phyloP scores from a whole-genome alignment of 2,797 vertebrate genomes.

The Bufotes viridis region DNA sequence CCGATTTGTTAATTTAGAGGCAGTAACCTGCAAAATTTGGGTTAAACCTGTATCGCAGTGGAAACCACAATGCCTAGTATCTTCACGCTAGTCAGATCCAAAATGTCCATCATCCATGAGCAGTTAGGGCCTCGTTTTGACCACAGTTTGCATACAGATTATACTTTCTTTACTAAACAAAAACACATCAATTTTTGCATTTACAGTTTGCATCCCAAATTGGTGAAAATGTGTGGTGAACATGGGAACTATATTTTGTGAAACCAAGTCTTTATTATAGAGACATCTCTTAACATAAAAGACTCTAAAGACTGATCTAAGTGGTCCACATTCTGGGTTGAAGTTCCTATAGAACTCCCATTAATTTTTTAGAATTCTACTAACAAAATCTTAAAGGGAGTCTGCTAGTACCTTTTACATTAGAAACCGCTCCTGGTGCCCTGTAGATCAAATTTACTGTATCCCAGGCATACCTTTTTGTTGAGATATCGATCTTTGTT shows the following conservation, averaged over 20 bases:
- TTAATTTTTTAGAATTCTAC: neutral
- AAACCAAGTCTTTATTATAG: neutral
- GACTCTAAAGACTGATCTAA: neutral
- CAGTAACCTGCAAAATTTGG: neutral
- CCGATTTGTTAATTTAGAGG: neutral
- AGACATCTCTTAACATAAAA: neutral
- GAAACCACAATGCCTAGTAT: slow-evolving; percentile 1
- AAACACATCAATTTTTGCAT: neutral
- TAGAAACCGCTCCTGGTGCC: no score
- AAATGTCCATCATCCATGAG: neutral
- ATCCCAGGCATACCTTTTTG: no score
- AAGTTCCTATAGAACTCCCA: neutral
- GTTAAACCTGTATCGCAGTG: neutral
- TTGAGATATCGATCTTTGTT: no score
- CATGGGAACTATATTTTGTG: neutral
- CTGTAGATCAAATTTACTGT: no score
- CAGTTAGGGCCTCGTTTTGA: neutral
- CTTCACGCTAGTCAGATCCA: neutral
- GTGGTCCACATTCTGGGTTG: neutral
- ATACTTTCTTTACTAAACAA: slow-evolving; percentile 15
- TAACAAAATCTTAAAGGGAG: no score
- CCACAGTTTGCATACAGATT: slow-evolving; percentile 18
- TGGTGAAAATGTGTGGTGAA: neutral
- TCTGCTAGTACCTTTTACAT: no score
- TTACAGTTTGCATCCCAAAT: slow-evolving; percentile 31